Conservation (phyloP, 2,113 vertebrate species). For the Mirounga angustirostris region DNA sequence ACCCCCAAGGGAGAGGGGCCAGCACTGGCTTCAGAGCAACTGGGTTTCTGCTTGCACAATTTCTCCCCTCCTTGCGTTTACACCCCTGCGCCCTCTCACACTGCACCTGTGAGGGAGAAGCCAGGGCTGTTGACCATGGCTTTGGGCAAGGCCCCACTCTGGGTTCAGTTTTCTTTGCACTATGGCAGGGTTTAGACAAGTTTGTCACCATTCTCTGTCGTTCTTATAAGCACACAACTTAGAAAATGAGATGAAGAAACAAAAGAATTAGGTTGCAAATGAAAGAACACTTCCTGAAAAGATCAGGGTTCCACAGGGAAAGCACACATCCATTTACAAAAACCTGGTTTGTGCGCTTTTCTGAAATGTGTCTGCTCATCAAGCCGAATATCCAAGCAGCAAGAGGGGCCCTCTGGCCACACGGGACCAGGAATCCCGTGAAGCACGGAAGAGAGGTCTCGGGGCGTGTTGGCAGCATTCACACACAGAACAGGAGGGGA, state of each 20-base stretch:
- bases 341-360: background rate
- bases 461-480: background rate
- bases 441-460: background rate
- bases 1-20: background rate
- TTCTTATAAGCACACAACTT: background rate
- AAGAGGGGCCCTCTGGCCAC: background rate
- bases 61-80: rapidly evolving
- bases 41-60: background rate
- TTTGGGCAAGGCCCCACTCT: background rate
- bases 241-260: background rate
- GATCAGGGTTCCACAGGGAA: background rate
- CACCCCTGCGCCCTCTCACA: background rate
- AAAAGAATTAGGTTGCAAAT: background rate
- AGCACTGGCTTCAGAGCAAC: background rate
- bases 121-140: background rate
- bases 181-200: background rate
- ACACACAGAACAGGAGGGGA: background rate
- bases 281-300: background rate
- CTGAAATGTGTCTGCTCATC: background rate
- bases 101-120: background rate
- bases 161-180: background rate
- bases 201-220: background rate
- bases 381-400: background rate
- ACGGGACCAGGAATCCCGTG: background rate
- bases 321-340: background rate